Evolutionary conservation across 2,113 vertebrate species (phyloP), one percentile per base, ranked within the genome.

Genomic region (Ploceus nigricollis): DNA sequence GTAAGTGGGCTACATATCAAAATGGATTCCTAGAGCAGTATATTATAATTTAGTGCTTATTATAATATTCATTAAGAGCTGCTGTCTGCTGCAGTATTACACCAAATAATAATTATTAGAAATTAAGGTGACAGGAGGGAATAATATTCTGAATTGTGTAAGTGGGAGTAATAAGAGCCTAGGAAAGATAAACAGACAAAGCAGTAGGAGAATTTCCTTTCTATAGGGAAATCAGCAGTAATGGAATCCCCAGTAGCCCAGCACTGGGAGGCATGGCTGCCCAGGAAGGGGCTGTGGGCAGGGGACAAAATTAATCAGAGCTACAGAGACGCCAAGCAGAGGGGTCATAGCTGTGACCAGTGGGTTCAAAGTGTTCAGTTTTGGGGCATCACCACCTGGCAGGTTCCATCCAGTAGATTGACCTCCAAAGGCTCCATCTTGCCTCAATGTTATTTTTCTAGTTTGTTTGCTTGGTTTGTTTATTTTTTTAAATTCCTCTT

Each of bases 51-150:
- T 93, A n/a, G 37, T 82, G 63, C 70, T 66, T 76, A 51, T 72
- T 94, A 64, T 66, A 79, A 68, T 71, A 76, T 76, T 82, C 44
- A 95, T 92, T 96, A 87, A 91, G 75, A 82, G 23, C 66, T 86
- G 66, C 27, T 28, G 45, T 90, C 82, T 90, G 40, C 86, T 86
- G 48, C 21, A 82, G 71, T 57, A 0, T 60, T 86, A 64, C 12
- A 79, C 48, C 75, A 90, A 90, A 93, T 22, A 93, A 48, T 83
- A 92, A 95, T 95, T 92, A 90, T 72, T 90, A 76, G 89, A 86
- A 92, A 92, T 93, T 60, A 94, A 88, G 78, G 89, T 88, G 94
- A 66, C 82, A 57, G 24, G 68, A 86, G 63, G 79, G 50, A 90
- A 48, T 80, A 88, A 94, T 60, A 82, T 22, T 56, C 88, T 20